Evolutionary conservation across 2,888 invertebrate species (phyloP), one percentile per base, ranked within the genome.

Genomic region (Tetragonula carbonaria): DNA sequence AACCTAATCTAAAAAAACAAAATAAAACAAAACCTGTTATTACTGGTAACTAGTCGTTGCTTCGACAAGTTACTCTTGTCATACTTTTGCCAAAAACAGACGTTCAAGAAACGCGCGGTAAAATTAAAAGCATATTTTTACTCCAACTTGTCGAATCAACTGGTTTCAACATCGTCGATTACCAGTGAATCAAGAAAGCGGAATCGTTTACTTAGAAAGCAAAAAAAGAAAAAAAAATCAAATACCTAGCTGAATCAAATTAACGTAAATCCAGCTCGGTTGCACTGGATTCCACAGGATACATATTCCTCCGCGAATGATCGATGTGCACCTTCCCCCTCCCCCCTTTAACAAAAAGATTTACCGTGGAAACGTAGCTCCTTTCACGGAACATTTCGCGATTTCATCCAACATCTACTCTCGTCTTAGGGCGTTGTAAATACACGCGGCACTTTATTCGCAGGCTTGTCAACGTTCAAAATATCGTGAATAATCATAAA

Each of bases 381-480:
- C 74, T 74, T 78, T 73, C 81, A 86, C 86, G 79, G 78, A 68
- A 74, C 86, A 87, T 87, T 87, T 86, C 66, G 45, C 81, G 71
- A 74, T 87, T 82, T 65, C 66, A 70, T 66, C 18, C 79, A 57
- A 53, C 80, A 14, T 51, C 62, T 66, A 80, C 62, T 80, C 65
- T 53, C 23, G 70, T 75, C 63, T 51, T 63, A 23, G 68, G 67
- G 55, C 23, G 66, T 77, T 70, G 72, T 72, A 75, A 77, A 81
- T 65, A 80, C 65, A 72, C 55, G 67, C 72, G 72, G 80, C 74
- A 75, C 67, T 78, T 80, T 63, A 74, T 28, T 75, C 68, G 18
- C 28, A 23, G 57, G 67, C 78, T 81, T 81, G 85, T 78, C 85
- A 79, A 71, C 70, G 76, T 51, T 70, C 71, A 86, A 86, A 86